These are phyloP conservation scores for Silurus asotus DNA, from an alignment of 2,113 vertebrate genomes.

Conservation along the genomic window DNA sequence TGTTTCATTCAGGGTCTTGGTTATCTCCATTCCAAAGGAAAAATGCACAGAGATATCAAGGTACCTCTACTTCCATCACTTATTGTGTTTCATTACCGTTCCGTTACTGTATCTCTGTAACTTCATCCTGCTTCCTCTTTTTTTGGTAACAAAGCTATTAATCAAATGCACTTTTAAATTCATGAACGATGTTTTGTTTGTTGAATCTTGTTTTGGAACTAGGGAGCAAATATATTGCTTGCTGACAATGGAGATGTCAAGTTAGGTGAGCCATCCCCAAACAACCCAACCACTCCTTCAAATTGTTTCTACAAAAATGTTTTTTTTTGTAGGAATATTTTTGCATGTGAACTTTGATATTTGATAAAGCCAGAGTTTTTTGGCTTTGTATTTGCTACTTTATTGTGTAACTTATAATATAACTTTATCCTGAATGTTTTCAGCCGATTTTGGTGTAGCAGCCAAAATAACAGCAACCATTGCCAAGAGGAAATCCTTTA, in stretches of 20 bases:
- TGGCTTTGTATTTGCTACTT: slow-evolving; percentile 6
- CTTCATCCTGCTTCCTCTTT: slow-evolving; percentile 29
- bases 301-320: neutral
- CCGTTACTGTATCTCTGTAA: slow-evolving; percentile 59
- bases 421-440: slow-evolving; percentile 28
- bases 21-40: slow-evolving; percentile 93
- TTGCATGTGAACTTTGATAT: too few relatives aligned
- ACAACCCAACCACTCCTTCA: neutral
- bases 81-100: neutral
- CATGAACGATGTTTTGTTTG: neutral
- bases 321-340: neutral
- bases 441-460: slow-evolving; percentile 97
- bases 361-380: too few relatives aligned
- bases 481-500: slow-evolving; percentile 98
- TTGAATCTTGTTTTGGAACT: slow-evolving; percentile 35
- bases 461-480: slow-evolving; percentile 99
- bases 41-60: slow-evolving; percentile 99
- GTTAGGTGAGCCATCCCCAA: slow-evolving; percentile 76
- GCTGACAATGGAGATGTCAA: slow-evolving; percentile 96
- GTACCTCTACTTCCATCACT: slow-evolving; percentile 65
- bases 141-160: neutral
- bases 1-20: slow-evolving; percentile 81
- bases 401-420: slow-evolving; percentile 11
- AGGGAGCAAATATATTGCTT: slow-evolving; percentile 97
- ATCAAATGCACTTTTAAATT: neutral